Evolutionary conservation across 1,140 invertebrate genomes (phyloP), one percentile per base, ranked within the genome.

Genomic region (Zaprionus nigranus): DNA sequence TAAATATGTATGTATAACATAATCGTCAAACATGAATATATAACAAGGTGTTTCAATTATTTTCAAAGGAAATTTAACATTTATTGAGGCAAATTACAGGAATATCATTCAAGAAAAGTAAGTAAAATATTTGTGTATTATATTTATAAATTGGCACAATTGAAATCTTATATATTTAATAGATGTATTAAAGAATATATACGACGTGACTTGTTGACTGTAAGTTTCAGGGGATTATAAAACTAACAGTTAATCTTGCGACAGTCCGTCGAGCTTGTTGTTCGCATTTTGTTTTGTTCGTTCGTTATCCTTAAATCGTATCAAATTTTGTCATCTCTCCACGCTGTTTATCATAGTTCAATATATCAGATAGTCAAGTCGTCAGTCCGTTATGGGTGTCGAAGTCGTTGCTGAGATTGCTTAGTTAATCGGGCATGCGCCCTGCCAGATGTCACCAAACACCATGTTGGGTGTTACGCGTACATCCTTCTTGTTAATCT

Each of bases 361-460:
- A 24, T 54, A 28, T 13, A 17, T 53, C 12, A 1, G 24, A 1
- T 51, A 34, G 9, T 57, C 17, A 7, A 78, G 49, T 78, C 75
- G 20, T 84, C 20, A 11, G 51, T 83, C 74, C 81, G 11, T 68
- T 22, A 30, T 9, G 13, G 3, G 2, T 30, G 34, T 22, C 24
- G 24, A 53, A 12, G n/a, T 51, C 67, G 17, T 49, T n/a, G n/a
- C 54, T 6, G n/a, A 1, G 26, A 3, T 49, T 11, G 26, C 9
- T 70, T 92, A 97, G 93, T 95, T 95, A 0, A 94, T 95, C 5
- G 96, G 96, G 87, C 97, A 97, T 2, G 95, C 94, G 34, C 95
- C 95, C 5, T 96, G 93, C 40, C 95, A 94, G 2, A 97, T 95
- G 79, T 96, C 94, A 5, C 96, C 95, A 49, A 94, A 92, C 20